Evolutionary conservation across 2,888 invertebrate species (phyloP), one percentile per base, ranked within the genome.

Genomic region (Timema cristinae): DNA sequence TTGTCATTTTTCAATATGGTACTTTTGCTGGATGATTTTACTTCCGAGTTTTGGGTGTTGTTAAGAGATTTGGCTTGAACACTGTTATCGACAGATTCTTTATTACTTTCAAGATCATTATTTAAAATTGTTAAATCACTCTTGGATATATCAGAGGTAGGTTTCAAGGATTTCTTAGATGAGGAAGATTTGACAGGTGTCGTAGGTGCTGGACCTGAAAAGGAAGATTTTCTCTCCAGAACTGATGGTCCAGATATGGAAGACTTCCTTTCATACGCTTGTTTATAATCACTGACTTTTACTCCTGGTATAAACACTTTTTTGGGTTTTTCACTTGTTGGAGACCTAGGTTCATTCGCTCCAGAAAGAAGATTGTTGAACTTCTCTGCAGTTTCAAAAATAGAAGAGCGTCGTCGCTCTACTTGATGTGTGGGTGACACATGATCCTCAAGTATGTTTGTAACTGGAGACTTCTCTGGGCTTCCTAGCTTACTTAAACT

Each of bases 251-350:
- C 63, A 63, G 47, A 47, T 13, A 63, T 5, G 63, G 77, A 73
- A 8, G 77, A 71, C 71, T 76, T 90, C 70, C 92, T 86, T 81
- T 95, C 94, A 79, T 93, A 95, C 78, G 92, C 93, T 78, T 91
- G 91, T 77, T 94, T 94, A 77, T 92, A 94, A 79, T 91, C 94
- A 70, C 92, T 93, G 1, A 95, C 94, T 80, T 91, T 94, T 15
- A 93, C 92, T 51, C 87, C 86, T 50, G 93, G 91, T 79, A 94
- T 91, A 76, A 92, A 89, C 69, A 93, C 85, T 81, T 93, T 94
- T 82, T 92, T 93, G 52, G 90, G 90, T 80, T 92, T 92, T 68
- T 86, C 85, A 70, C 71, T 70, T 11, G 69, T 70, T n/a, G 83
- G 81, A 59, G 79, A 81, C 68, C 81, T 82, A 72, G 81, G 80